Conservation (phyloP, 2,888 invertebrate genomes). For the Pollenia angustigena region DNA sequence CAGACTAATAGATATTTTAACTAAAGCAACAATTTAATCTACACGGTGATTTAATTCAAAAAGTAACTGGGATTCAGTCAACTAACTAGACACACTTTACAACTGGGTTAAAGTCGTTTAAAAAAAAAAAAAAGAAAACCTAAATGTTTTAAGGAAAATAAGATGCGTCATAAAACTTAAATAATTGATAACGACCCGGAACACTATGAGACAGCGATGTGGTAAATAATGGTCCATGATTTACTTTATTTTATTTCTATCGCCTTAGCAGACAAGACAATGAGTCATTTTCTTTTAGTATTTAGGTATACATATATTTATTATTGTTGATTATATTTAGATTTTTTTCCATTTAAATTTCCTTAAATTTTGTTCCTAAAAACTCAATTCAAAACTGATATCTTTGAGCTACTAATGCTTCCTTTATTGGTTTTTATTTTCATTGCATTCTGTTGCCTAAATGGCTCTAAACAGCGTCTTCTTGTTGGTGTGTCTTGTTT, state of each 20-base stretch:
- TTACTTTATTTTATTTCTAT: not conserved
- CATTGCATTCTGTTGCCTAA: not conserved
- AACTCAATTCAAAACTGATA: slow-evolving; percentile 25
- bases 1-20: slow-evolving; percentile 11
- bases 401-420: slow-evolving; percentile 59
- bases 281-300: slow-evolving; percentile 54
- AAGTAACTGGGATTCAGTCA: no score
- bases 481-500: slow-evolving; percentile 18
- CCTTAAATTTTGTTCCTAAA: slow-evolving; percentile 63
- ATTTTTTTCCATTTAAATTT: slow-evolving; percentile 33
- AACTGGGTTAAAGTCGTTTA: not conserved
- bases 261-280: not conserved
- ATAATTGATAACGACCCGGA: slow-evolving; percentile 45
- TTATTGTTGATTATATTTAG: not conserved
- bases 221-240: slow-evolving; percentile 8
- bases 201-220: not conserved
- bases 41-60: no score
- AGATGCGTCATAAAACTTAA: slow-evolving; percentile 43
- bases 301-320: not conserved
- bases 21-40: slow-evolving; percentile 31
- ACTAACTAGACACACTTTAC: not conserved
- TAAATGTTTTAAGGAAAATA: no score
- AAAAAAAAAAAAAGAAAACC: no score
- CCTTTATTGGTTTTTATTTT: slow-evolving; percentile 59
- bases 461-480: not conserved